A percentile compares a stretch with the other conserved stretches of the same genome.
Evolutionary conservation across 1,140 invertebrate species (phyloP).

Genomic region (Lasaia peninsularis): DNA sequence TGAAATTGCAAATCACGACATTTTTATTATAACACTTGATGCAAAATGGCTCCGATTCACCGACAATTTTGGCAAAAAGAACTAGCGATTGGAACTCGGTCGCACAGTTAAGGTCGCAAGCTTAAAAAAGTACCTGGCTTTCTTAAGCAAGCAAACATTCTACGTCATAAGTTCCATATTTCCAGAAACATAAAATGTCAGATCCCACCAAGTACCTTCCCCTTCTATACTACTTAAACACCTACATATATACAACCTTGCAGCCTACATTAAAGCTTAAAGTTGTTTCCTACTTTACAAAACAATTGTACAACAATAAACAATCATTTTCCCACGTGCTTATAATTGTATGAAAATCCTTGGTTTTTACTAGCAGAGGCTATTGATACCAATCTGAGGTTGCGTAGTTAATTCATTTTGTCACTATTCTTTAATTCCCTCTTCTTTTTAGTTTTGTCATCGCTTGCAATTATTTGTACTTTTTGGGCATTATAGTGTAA

Average conservation of each 20-base stretch:
- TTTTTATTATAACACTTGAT: too few species aligned
- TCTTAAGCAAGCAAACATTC: too few species aligned
- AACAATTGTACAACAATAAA: slow-evolving; percentile 40
- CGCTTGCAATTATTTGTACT: background rate
- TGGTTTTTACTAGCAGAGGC: slow-evolving; percentile 35
- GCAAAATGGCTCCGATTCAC: too few species aligned
- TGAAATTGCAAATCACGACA: too few species aligned
- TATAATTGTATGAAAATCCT: slow-evolving; percentile 45
- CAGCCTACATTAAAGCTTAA: slow-evolving; percentile 15
- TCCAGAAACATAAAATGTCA: too few species aligned
- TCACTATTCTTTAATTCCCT: slow-evolving; percentile 4
- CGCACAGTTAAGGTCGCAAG: too few species aligned
- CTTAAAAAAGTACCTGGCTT: too few species aligned
- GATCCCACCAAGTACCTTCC: too few species aligned
- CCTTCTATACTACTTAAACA: too few species aligned
- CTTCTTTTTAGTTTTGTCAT: slow-evolving; percentile 4
- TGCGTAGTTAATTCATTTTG: slow-evolving; percentile 33
- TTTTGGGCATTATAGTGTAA: background rate
- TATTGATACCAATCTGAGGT: slow-evolving; percentile 48
- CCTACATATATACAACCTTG: slow-evolving; percentile 2
- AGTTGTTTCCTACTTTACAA: slow-evolving; percentile 31
- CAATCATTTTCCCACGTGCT: slow-evolving; percentile 42
- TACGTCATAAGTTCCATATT: background rate
- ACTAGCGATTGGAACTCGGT: too few species aligned
- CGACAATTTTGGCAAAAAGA: too few species aligned